Percentiles rank a stretch among this genome's conserved stretches.
Evolutionary conservation across 2,797 vertebrate genomes (phyloP).

Genomic region (Strix occidentalis): DNA sequence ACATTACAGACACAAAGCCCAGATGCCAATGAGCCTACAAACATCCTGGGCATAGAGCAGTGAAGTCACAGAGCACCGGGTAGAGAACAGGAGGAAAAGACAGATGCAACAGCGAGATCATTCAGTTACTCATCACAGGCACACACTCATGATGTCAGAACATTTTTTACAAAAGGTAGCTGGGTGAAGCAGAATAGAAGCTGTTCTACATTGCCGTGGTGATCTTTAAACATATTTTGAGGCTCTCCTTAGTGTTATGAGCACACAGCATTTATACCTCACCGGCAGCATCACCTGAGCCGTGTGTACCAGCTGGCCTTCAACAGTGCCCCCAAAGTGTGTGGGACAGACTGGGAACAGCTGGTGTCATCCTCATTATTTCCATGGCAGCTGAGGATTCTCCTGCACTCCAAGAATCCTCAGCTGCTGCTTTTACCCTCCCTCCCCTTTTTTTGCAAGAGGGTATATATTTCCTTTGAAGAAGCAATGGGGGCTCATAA

Average conservation of each 20-base stretch:
- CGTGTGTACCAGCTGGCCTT: not conserved
- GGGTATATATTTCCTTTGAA: constrained; percentile 57
- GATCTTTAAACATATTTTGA: not conserved
- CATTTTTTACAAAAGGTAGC: not conserved
- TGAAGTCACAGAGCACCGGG: not conserved
- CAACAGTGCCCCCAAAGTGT: not conserved
- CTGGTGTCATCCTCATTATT: constrained; percentile 39
- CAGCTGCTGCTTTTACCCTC: constrained; percentile 47
- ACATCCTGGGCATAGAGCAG: not conserved
- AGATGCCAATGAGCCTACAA: not conserved
- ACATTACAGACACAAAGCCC: not conserved
- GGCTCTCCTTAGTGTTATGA: not conserved
- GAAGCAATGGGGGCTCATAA: constrained; percentile 33
- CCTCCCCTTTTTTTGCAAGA: not conserved
- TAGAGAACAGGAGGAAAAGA: not conserved
- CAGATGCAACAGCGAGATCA: not conserved
- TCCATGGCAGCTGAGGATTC: constrained; percentile 60
- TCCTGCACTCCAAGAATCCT: constrained; percentile 46
- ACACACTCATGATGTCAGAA: not conserved
- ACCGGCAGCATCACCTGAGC: constrained; percentile 18
- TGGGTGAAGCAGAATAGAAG: not conserved
- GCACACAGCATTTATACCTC: not conserved
- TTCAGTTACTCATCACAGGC: not conserved
- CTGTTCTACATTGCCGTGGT: not conserved
- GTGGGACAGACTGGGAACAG: constrained; percentile 36